These are phyloP conservation scores for Leptatherina wallacei DNA, from an alignment of 2,797 vertebrate species.

Conservation along the genomic window DNA sequence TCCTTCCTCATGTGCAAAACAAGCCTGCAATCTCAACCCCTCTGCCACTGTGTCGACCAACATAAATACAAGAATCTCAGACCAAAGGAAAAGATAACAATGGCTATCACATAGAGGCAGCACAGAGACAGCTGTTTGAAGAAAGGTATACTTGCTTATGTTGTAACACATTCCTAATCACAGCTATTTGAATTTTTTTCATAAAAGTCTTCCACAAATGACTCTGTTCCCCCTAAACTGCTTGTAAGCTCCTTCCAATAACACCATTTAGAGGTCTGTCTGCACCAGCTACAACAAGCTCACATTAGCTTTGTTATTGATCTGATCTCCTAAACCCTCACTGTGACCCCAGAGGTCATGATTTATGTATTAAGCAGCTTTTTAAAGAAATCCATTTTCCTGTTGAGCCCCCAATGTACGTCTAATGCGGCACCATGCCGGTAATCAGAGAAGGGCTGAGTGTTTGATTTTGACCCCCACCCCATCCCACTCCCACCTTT, in stretches of 20 bases:
- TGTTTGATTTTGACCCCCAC: constrained; percentile 69
- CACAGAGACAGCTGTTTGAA: constrained; percentile 43
- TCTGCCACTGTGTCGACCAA: constrained; percentile 59
- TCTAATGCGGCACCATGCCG: constrained; percentile 75
- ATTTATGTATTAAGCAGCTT: constrained; percentile 86
- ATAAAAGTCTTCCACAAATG: constrained; percentile 33
- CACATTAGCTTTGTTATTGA: constrained; percentile 78
- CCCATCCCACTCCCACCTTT: constrained; percentile 28
- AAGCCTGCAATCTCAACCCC: constrained; percentile 71
- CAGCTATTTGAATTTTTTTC: constrained; percentile 1
- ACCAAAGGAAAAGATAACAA: constrained; percentile 71
- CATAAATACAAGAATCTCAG: constrained; percentile 63
- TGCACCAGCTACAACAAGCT: constrained; percentile 66
- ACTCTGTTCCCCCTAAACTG: constrained; percentile 32
- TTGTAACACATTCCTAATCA: constrained; percentile 12
- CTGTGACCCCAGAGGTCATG: constrained; percentile 83
- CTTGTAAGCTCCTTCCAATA: constrained; percentile 51
- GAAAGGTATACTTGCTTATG: constrained; percentile 20
- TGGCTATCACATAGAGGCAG: constrained; percentile 43
- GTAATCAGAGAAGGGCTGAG: constrained; percentile 79
- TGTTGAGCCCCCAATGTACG: constrained; percentile 73
- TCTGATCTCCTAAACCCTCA: constrained; percentile 73
- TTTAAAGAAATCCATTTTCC: constrained; percentile 83
- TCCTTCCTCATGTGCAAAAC: constrained; percentile 81
- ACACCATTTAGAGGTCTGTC: constrained; percentile 61